Conservation (phyloP, 1,140 invertebrate species). For the Drosophila obscura region DNA sequence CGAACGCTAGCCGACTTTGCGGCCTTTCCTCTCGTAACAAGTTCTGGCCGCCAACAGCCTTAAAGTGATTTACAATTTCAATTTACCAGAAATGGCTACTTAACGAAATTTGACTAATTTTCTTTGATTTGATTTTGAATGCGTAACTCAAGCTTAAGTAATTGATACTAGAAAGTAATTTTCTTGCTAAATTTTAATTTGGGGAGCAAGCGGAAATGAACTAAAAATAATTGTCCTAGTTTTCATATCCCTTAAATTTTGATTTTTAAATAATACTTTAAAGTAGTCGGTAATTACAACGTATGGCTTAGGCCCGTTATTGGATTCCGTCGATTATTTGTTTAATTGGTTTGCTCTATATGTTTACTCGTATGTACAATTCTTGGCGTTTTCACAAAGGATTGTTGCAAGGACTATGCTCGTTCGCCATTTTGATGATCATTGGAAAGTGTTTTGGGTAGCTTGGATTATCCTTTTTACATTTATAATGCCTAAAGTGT, state of each 20-base stretch:
- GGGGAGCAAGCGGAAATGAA: conserved; percentile 48
- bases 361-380: conserved; percentile 46
- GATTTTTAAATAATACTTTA: conserved; percentile 49
- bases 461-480: conserved; percentile 25
- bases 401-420: conserved; percentile 58
- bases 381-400: conserved; percentile 57
- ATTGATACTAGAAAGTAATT: conserved; percentile 51
- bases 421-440: conserved; percentile 50
- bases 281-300: conserved; percentile 60
- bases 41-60: conserved; percentile 59
- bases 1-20: conserved; percentile 27
- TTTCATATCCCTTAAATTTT: conserved; percentile 31
- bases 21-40: conserved; percentile 48
- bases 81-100: conserved; percentile 48
- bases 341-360: conserved; percentile 27
- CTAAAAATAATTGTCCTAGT: conserved; percentile 71
- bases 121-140: conserved; percentile 57
- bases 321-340: conserved; percentile 30
- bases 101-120: conserved; percentile 69
- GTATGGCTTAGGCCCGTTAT: conserved; percentile 26
- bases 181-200: conserved; percentile 55
- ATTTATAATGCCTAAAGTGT: conserved; percentile 76
- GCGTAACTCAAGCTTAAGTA: conserved; percentile 54
- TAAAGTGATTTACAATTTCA: conserved; percentile 44
- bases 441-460: conserved; percentile 63